Evolutionary conservation across 2,888 invertebrate species (phyloP), one percentile per base, ranked within the genome.

Genomic region (Melangyna quadrimaculata): DNA sequence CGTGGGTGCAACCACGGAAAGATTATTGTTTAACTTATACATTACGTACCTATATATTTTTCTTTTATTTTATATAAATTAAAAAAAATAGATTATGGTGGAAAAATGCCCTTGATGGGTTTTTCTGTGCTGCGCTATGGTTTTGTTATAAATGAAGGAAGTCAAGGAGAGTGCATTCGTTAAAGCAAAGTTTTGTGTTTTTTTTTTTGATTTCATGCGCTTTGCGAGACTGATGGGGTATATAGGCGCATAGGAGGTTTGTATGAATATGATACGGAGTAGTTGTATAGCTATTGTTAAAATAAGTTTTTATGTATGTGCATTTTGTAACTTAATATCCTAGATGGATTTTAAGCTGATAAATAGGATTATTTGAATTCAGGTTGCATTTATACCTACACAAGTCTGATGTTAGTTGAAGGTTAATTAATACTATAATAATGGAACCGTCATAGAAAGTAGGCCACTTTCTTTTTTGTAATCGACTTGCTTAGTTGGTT

Each of bases 1-100:
- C 51, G 24, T 67, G 67, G 67, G 48, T n/a, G n/a, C 67, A 67
- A 67, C 67, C 67, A 51, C 67, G 22, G 67, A 67, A 67, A 48
- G 48, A 51, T 48, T 67, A 67, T 67, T 51, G 22, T 67, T 67
- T 51, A 59, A 59, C 22, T 17, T 32, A 4, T 55, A 55, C 9
- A 14, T 37, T 24, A 24, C 12, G 6, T 2, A 1, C 22, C 5
- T 53, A 32, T 55, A 5, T 32, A 9, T 10, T 45, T 32, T 63
- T 27, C 12, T 63, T 63, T 61, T 27, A 8, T n/a, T 27, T 27
- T 63, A 17, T 65, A 19, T 65, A 63, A 37, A 35, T 51, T 27
- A 14, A 35, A 59, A 59, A n/a, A n/a, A n/a, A n/a, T n/a, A n/a
- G n/a, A 59, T 59, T 37, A 59, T 37, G 59, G 22, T 35, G 59